A percentile compares a stretch with the other conserved stretches of the same genome.
Conservation (phyloP, 37 sponge, comb jelly and placozoan genomes). For the Ephydatia muelleri region DNA sequence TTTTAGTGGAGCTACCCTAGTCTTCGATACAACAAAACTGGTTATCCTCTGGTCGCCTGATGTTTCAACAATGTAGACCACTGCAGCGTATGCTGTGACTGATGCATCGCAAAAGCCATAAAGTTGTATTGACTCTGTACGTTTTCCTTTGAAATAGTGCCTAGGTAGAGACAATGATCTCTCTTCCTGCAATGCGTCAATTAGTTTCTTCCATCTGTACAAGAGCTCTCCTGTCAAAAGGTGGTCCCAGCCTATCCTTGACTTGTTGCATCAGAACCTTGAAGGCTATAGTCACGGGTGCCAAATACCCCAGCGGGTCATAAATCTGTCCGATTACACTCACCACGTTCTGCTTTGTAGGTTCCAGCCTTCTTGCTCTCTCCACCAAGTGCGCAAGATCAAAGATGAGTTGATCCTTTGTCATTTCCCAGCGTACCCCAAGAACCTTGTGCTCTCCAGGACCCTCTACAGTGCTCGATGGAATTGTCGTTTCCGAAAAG, state of each 20-base stretch:
- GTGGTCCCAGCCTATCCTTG: conserved; percentile 30
- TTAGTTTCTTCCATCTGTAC: conserved; percentile 24
- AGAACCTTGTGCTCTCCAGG: conserved; percentile 39
- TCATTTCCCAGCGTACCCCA: conserved; percentile 41
- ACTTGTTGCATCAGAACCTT: conserved; percentile 10
- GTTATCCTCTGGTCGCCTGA: not conserved
- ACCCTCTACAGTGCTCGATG: not conserved
- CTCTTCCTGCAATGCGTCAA: conserved; percentile 1
- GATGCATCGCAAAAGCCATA: conserved; percentile 38
- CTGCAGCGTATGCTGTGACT: conserved; percentile 29
- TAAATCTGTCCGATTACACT: conserved; percentile 15
- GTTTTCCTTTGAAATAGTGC: conserved; percentile 9
- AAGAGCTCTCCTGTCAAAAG: conserved; percentile 25
- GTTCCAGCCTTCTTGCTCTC: not conserved
- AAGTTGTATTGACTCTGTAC: not conserved
- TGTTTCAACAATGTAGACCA: conserved; percentile 14
- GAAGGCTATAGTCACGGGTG: conserved; percentile 10
- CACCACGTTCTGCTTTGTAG: conserved; percentile 36
- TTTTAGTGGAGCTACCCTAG: conserved; percentile 26
- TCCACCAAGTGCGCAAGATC: conserved; percentile 18
- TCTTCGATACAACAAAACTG: conserved; percentile 21
- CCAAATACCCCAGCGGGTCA: conserved; percentile 33
- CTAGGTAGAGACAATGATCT: conserved; percentile 7
- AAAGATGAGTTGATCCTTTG: conserved; percentile 18
- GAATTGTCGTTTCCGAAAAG: conserved; percentile 13